Evolutionary conservation across 2,113 vertebrate genomes (phyloP).

Genomic region (Nycticebus coucang): DNA sequence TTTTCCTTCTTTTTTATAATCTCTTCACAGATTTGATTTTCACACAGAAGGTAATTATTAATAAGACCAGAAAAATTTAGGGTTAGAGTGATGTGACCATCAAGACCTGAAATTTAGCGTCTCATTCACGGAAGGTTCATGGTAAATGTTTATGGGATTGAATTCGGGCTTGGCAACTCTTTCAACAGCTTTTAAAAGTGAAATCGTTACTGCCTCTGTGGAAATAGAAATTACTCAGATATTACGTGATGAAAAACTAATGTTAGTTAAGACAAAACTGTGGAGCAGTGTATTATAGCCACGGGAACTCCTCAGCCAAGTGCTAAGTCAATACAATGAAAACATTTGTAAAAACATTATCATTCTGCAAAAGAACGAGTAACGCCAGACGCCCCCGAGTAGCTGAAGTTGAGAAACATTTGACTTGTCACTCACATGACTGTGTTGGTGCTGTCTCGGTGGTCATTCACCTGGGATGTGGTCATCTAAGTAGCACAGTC

Average conservation of each 20-base stretch:
- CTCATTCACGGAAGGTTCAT: background rate
- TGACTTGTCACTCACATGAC: background rate
- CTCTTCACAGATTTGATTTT: slow-evolving; percentile 32
- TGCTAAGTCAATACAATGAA: slow-evolving; percentile 18
- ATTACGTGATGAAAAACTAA: slow-evolving; percentile 44
- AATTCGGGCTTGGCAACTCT: background rate
- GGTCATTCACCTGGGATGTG: background rate
- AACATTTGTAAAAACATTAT: slow-evolving; percentile 30
- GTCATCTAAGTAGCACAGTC: background rate
- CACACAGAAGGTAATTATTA: slow-evolving; percentile 24
- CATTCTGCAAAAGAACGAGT: background rate
- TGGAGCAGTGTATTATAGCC: background rate
- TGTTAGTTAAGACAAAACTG: slow-evolving; percentile 57
- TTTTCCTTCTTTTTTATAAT: slow-evolving; percentile 56
- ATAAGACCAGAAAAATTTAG: slow-evolving; percentile 14
- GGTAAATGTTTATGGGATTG: background rate
- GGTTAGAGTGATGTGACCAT: background rate
- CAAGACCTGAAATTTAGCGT: background rate
- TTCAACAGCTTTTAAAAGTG: slow-evolving; percentile 13
- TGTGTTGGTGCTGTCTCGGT: too few species aligned
- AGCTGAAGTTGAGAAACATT: background rate
- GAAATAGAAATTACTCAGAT: slow-evolving; percentile 52
- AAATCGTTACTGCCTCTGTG: slow-evolving; percentile 20
- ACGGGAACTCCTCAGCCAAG: background rate
- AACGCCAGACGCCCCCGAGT: background rate